A percentile compares a stretch with the other conserved stretches of the same genome.
Conservation (phyloP, 2,888 invertebrate genomes). For the Acanthococcus lagerstroemiae region DNA sequence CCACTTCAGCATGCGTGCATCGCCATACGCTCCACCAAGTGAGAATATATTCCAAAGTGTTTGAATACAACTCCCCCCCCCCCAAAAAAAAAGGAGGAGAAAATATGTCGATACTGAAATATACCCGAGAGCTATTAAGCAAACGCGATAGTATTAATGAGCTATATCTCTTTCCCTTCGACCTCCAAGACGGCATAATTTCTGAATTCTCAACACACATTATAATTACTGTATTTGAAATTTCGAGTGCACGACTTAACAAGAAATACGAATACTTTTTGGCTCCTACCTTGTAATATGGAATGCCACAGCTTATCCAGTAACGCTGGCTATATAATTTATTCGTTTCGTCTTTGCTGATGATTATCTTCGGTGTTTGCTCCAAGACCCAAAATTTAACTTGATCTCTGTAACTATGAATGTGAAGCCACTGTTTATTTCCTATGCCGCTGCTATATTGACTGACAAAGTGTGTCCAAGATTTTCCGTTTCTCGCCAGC, state of each 20-base stretch:
- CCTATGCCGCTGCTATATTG: slow-evolving; percentile 68
- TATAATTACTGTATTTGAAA: not conserved
- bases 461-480: slow-evolving; percentile 63
- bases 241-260: not conserved
- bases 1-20: no score
- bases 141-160: no score
- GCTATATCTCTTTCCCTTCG: no score
- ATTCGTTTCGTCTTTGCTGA: slow-evolving; percentile 56
- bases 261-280: no score
- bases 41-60: no score
- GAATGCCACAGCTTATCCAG: slow-evolving; percentile 61
- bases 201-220: not conserved
- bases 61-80: no score
- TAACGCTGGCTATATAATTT: slow-evolving; percentile 53
- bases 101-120: no score
- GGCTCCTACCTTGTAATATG: slow-evolving; percentile 49
- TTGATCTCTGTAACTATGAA: slow-evolving; percentile 45
- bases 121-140: no score
- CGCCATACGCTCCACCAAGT: no score
- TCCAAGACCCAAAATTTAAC: slow-evolving; percentile 58
- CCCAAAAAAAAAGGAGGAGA: no score
- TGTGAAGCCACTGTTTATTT: slow-evolving; percentile 77
- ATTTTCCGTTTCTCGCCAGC: slow-evolving; percentile 56
- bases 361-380: slow-evolving; percentile 59
- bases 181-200: not conserved